Evolutionary conservation across 1,140 invertebrate genomes (phyloP), one percentile per base, ranked within the genome.

Genomic region (Lepidurus arcticus): DNA sequence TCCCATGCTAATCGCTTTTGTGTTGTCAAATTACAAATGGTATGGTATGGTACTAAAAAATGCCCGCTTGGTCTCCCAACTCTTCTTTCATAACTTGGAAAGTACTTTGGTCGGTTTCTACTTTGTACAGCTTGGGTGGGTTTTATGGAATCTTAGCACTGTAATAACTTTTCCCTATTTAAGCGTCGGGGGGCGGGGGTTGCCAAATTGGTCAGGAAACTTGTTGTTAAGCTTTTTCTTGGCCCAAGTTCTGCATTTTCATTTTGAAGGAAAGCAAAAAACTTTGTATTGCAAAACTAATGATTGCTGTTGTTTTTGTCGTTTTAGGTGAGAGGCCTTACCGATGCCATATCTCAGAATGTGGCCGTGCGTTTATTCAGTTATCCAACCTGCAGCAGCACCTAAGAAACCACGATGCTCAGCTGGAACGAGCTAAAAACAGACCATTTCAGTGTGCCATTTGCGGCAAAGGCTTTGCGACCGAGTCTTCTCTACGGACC

Each of bases 371-470:
- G 79, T 98, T 98, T 87, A 98, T 98, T 84, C 96, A 98, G 87
- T 89, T 98, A 82, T 97, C 95, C 44, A 98, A 98, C 86, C 90
- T 98, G 11, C 96, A 98, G 84, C 96, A 98, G 84, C 96, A 98
- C 85, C 90, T 98, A 81, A 88, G 96, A 80, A 98, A 97, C 87
- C 96, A 98, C 86, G 96, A 98, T 83, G 94, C 94, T 77, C 95
- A 97, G 85, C 92, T 97, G 79, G 95, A 97, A 85, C 89, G 96
- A 80, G 94, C 95, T 83, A 97, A 97, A 86, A 97, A 96, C 86
- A 88, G 95, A 78, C 95, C 95, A 34, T 97, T 97, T 85, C 94
- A 97, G 84, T 98, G 96, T 85, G 94, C 92, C 85, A 96, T 98
- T 82, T 98, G 96, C 86, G 95, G 96, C 78, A 96, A 98, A 84